Evolutionary conservation across 2,113 vertebrate species (phyloP).

Genomic region (Halcyon senegalensis): DNA sequence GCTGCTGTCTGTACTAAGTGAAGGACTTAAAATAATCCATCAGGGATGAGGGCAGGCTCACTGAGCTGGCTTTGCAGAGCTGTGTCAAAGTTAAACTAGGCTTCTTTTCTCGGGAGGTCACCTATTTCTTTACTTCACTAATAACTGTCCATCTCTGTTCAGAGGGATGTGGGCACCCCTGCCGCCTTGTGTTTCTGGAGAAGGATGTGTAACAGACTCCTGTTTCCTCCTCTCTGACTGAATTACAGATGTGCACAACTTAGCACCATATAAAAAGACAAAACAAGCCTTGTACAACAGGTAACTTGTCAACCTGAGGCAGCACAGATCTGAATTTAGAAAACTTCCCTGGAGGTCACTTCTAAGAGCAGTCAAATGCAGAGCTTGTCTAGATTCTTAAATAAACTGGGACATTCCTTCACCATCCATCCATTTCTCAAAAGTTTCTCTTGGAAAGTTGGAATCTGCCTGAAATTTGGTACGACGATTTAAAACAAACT

Average conservation of each 20-base stretch:
- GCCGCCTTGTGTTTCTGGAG: neutral
- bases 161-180: neutral
- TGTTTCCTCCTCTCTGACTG: neutral
- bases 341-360: neutral
- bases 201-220: neutral
- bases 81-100: slow-evolving; percentile 31
- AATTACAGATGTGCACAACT: neutral
- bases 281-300: neutral
- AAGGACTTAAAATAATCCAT: slow-evolving; percentile 46
- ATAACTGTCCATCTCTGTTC: neutral
- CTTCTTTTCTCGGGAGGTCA: slow-evolving; percentile 31
- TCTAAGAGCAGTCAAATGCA: neutral
- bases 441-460: slow-evolving; percentile 13
- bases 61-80: slow-evolving; percentile 9
- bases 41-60: neutral
- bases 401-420: neutral
- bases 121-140: slow-evolving; percentile 3
- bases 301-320: neutral
- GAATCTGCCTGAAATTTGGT: neutral
- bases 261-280: neutral
- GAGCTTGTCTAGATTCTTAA: neutral
- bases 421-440: neutral
- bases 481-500: neutral
- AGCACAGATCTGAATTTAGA: neutral
- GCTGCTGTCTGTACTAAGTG: slow-evolving; percentile 44